Base-by-base conservation (phyloP, 1,140 invertebrate genomes). In the Cydia pomonella region DNA sequence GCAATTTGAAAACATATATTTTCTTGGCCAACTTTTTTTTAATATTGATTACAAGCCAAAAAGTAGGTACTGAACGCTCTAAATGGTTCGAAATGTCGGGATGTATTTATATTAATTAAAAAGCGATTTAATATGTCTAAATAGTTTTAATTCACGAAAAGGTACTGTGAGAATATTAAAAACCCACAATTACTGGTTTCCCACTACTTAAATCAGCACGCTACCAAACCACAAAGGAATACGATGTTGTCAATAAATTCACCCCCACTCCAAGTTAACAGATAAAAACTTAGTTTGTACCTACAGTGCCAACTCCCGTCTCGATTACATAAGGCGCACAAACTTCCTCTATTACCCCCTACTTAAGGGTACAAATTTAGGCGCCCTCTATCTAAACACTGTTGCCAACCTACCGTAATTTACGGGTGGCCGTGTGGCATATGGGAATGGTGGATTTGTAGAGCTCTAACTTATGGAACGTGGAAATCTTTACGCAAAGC, bases 221-320 rank as follows among this genome's bases (percentile, higher is more conserved):
- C 64, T 66, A 7, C 62, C 62, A 74, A 74, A 41, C 18, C 27
- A 27, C 72, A 33, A 27, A 59, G 53, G n/a, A 41, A 74, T 44
- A 79, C 72, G 64, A 77, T 80, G 81, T 82, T 87, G 80, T 84
- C 84, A 83, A 87, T 86, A 84, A 89, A 87, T 87, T 82, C 74
- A 73, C 82, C 79, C 77, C 66, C 77, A 79, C 80, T 83, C 75
- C 74, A 88, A 89, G 82, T 86, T 86, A 82, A 76, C 81, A 81
- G 85, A 88, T 88, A 89, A 88, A 91, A 90, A 88, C 81, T 88
- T 80, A 85, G 79, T 87, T 86, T 82, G 82, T 82, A 82, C n/a
- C n/a, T n/a, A n/a, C 80, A 73, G 72, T 76, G 75, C 77, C 84
- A 76, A 79, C 79, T 77, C 76, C 77, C 53, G 75, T 78, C 84